These are phyloP conservation scores for Elysia chlorotica DNA, from an alignment of 1,140 invertebrate species.

Conservation along the genomic window DNA sequence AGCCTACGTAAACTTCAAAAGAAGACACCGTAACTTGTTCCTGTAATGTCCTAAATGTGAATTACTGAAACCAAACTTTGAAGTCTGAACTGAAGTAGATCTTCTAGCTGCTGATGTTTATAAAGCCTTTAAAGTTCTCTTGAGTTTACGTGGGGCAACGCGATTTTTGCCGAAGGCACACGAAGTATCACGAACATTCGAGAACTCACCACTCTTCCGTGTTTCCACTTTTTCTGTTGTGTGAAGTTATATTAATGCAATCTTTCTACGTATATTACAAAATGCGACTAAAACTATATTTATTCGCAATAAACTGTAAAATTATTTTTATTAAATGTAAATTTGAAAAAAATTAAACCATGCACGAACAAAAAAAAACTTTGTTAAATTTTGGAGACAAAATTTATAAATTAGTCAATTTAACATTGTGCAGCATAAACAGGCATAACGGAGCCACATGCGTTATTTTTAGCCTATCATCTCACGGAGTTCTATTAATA, in stretches of 20 bases:
- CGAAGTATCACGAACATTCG: conserved; percentile 23
- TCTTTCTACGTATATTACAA: background rate
- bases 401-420: no score
- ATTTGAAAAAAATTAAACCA: no score
- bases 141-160: background rate
- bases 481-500: no score
- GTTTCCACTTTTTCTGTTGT: background rate
- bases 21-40: background rate
- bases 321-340: no score
- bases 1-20: background rate
- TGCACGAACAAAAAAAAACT: background rate
- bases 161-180: background rate
- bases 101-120: background rate
- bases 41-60: background rate
- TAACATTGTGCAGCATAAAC: no score
- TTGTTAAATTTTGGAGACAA: no score
- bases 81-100: background rate
- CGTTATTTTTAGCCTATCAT: no score
- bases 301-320: no score
- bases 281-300: no score
- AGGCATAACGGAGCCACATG: no score
- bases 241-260: background rate
- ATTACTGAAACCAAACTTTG: background rate
- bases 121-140: background rate
- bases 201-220: conserved; percentile 19